Conservation (phyloP, 2,797 vertebrate genomes). For the Dermochelys coriacea region DNA sequence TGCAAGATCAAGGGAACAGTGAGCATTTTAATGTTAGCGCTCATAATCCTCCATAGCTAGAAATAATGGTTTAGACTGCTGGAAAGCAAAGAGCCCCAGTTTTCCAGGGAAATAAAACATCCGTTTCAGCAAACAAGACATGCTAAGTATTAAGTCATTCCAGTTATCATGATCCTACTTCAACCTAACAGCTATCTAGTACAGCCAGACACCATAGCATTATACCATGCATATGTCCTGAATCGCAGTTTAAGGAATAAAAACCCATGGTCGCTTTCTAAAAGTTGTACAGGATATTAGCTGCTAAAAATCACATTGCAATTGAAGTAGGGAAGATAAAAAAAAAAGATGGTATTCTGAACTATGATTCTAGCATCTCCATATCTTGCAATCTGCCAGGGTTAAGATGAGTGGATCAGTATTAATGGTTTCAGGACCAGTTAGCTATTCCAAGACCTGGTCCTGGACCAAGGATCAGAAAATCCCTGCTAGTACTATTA, state of each 20-base stretch:
- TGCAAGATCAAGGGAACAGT: neutral
- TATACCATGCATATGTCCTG: neutral
- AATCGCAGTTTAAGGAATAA: neutral
- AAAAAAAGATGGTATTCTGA: neutral
- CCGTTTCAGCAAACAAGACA: neutral
- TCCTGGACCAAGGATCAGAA: slow-evolving; percentile 15
- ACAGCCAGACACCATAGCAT: neutral
- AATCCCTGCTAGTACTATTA: accelerated
- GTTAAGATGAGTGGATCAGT: neutral
- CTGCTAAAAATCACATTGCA: neutral
- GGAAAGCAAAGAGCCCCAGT: neutral
- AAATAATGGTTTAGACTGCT: neutral
- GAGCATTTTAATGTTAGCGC: neutral
- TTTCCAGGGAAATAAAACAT: neutral
- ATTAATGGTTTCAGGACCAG: neutral
- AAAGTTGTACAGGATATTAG: neutral
- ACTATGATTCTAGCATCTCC: accelerated
- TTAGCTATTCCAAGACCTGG: neutral
- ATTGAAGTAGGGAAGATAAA: neutral
- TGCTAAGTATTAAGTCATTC: neutral
- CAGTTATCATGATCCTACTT: neutral
- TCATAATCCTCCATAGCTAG: neutral
- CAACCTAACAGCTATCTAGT: neutral
- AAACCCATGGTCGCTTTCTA: neutral
- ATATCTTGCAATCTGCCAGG: neutral